Base-by-base conservation (phyloP, 2,888 invertebrate genomes). In the Drosophila phalerata region DNA sequence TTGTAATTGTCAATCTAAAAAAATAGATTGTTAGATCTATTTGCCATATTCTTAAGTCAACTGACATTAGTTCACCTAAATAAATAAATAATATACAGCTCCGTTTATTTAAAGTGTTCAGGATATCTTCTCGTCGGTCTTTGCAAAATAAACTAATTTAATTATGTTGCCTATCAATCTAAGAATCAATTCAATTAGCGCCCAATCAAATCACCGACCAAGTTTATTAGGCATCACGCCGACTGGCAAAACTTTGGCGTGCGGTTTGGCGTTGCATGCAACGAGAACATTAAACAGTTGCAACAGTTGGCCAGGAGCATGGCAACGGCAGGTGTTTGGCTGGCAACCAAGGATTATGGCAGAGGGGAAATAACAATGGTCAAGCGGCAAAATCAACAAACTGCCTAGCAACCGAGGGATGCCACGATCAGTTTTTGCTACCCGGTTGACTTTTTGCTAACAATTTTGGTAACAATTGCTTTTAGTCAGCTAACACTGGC, bases 311-410 rank as follows among this genome's bases (percentile, higher is more conserved):
- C 68, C 64, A 45, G 68, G 38, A 64, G 40, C 67, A 45, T 79
- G 67, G 72, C 70, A 88, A 81, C 89, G 47, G 19, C 40, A 40
- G 38, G 67, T 49, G 56, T 22, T 37, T 5, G 34, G 62, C 15
- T 78, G 40, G 58, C 69, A 76, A 85, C 83, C 42, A 57, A 22
- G 6, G 49, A 17, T 76, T 73, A 73, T 85, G 55, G 84, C 85
- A 30, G 30, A 73, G 80, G 74, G 77, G 69, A 82, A 79, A 76
- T 77, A 73, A 71, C 77, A 77, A 75, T 55, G 60, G 51, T 37
- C 67, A 62, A 55, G 48, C 9, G 5, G 22, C 17, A 60, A 88
- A 88, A 75, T 88, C 60, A 89, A 85, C 88, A 89, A 88, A 89
- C 58, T 82, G 56, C 89, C 19, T 85, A 70, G 85, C 85, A 85